phyloP scores from a whole-genome alignment of 2,888 invertebrate genomes.

The Andrena minutula region DNA sequence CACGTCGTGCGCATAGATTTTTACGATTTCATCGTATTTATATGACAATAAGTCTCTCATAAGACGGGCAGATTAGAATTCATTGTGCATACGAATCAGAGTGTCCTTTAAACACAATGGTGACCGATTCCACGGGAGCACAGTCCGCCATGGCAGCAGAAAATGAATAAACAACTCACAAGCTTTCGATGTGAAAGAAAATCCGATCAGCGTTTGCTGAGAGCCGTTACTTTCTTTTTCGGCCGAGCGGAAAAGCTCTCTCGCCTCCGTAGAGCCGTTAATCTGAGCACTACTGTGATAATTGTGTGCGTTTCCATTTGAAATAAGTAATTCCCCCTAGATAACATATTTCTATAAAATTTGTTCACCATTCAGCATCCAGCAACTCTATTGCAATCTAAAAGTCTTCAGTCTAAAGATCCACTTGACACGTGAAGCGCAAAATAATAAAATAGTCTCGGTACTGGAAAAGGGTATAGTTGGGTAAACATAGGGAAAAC shows the following conservation, averaged over 20 bases:
- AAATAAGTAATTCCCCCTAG: background rate
- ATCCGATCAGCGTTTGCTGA: constrained; percentile 36
- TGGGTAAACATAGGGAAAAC: too few species aligned
- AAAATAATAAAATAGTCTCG: too few species aligned
- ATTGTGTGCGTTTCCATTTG: background rate
- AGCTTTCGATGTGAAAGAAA: constrained; percentile 21
- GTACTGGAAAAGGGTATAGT: too few species aligned
- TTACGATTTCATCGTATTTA: background rate
- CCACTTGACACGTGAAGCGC: too few species aligned
- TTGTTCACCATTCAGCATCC: too few species aligned
- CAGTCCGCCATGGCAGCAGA: background rate
- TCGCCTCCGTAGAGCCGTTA: constrained; percentile 13
- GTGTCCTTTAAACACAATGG: constrained; percentile 1
- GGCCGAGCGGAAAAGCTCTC: constrained; percentile 28
- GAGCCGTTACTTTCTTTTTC: constrained; percentile 45
- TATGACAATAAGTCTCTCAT: background rate
- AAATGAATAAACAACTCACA: constrained; percentile 41
- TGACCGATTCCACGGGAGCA: constrained; percentile 18
- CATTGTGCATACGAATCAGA: constrained; percentile 1
- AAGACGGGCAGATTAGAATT: background rate
- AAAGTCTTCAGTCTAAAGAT: too few species aligned
- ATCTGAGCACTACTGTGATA: constrained; percentile 9
- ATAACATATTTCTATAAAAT: background rate
- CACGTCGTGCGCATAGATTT: too few species aligned
- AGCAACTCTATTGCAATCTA: too few species aligned